These are phyloP conservation scores for Micrasema minimum DNA, from an alignment of 1,140 invertebrate genomes.

Conservation along the genomic window DNA sequence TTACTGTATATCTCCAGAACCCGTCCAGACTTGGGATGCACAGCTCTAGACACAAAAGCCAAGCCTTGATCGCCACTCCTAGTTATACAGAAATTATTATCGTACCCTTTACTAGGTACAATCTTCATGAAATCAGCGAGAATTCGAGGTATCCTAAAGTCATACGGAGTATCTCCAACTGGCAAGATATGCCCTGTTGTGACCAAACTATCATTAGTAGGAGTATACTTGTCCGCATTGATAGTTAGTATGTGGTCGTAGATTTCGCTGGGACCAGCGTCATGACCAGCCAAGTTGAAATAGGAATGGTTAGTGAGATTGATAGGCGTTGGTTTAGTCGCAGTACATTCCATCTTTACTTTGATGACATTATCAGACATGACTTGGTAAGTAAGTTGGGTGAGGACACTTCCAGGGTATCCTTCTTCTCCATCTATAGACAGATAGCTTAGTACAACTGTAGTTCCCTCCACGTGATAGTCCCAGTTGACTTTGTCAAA, in stretches of 20 bases:
- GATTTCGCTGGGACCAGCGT: slow-evolving; percentile 66
- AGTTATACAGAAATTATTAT: slow-evolving; percentile 81
- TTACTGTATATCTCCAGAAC: slow-evolving; percentile 81
- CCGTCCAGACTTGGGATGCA: slow-evolving; percentile 77
- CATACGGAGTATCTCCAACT: slow-evolving; percentile 75
- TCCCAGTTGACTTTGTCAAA: slow-evolving; percentile 87
- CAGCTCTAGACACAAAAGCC: slow-evolving; percentile 64
- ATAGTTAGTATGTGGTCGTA: slow-evolving; percentile 80
- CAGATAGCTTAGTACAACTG: slow-evolving; percentile 74
- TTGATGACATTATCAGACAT: slow-evolving; percentile 76
- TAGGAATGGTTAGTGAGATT: slow-evolving; percentile 95
- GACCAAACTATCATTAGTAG: slow-evolving; percentile 33
- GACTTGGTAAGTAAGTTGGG: slow-evolving; percentile 77
- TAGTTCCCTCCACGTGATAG: slow-evolving; percentile 63
- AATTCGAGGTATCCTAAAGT: slow-evolving; percentile 72
- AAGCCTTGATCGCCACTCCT: slow-evolving; percentile 24
- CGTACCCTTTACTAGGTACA: slow-evolving; percentile 72
- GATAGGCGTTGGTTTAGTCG: slow-evolving; percentile 83
- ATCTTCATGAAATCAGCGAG: slow-evolving; percentile 63
- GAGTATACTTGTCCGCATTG: slow-evolving; percentile 72
- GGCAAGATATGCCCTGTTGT: slow-evolving; percentile 49
- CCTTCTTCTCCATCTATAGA: slow-evolving; percentile 88
- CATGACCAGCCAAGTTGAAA: slow-evolving; percentile 92
- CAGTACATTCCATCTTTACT: slow-evolving; percentile 78
- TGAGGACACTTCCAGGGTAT: slow-evolving; percentile 82